Evolutionary conservation across 2,888 invertebrate species (phyloP).

Genomic region (Zonitis immaculata): DNA sequence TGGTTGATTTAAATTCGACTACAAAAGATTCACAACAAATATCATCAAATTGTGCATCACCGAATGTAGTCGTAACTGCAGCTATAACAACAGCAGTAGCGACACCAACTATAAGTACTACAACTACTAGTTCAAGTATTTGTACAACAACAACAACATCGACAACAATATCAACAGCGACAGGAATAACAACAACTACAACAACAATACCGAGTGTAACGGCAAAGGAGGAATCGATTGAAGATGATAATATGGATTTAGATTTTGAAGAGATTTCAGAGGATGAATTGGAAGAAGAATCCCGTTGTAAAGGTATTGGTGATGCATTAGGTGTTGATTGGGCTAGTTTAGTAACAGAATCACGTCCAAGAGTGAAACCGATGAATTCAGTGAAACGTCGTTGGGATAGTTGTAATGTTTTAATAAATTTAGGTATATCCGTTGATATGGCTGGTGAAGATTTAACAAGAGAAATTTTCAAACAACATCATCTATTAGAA

Average conservation of each 20-base stretch:
- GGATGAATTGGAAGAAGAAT: constrained; percentile 81
- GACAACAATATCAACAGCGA: background rate
- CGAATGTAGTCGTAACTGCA: constrained; percentile 20
- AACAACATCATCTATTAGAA: constrained; percentile 38
- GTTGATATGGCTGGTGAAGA: constrained; percentile 69
- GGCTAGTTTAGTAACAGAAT: constrained; percentile 83
- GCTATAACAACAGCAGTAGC: background rate
- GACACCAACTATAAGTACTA: too few relatives aligned
- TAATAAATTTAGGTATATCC: constrained; percentile 77
- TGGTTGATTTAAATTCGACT: constrained; percentile 29
- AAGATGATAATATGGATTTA: constrained; percentile 69
- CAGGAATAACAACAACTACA: background rate
- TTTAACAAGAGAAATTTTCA: constrained; percentile 51
- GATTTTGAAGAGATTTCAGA: constrained; percentile 90
- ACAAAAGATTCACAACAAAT: constrained; percentile 34
- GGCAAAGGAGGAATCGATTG: constrained; percentile 53
- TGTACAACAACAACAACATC: background rate
- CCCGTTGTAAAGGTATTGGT: constrained; percentile 68
- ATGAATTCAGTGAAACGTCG: constrained; percentile 62
- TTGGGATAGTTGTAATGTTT: constrained; percentile 76
- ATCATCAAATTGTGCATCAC: constrained; percentile 30
- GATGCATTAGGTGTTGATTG: constrained; percentile 95
- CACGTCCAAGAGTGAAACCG: constrained; percentile 54
- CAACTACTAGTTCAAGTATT: too few relatives aligned
- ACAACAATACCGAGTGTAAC: background rate